These are phyloP conservation scores for Chlamydotis undulata DNA, from an alignment of 2,113 vertebrate species.

Conservation along the genomic window DNA sequence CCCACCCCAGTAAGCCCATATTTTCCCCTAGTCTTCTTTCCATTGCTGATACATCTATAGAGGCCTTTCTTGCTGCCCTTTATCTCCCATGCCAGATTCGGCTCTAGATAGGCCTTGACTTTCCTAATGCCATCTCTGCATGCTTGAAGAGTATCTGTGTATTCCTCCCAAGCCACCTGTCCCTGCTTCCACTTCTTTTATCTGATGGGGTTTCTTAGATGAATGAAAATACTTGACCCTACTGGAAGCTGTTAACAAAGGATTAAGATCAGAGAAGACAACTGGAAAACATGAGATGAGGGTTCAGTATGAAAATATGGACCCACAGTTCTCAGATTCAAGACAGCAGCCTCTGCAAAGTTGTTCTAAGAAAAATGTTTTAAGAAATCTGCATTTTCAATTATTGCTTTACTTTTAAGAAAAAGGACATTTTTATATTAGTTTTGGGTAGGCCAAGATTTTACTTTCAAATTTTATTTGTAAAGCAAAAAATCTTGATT, in stretches of 20 bases:
- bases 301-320: neutral
- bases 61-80: neutral
- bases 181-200: neutral
- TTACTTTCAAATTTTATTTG: constrained; percentile 31
- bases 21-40: neutral
- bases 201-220: neutral
- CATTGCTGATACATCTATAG: neutral
- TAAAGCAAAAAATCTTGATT: constrained; percentile 25
- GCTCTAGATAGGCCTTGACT: neutral
- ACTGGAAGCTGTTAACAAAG: neutral
- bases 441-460: constrained; percentile 14
- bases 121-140: neutral
- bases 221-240: neutral
- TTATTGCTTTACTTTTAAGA: neutral
- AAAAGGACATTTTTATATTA: constrained; percentile 1
- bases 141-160: neutral
- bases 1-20: neutral
- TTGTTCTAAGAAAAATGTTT: neutral
- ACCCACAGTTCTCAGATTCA: neutral
- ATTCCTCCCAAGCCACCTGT: neutral
- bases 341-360: neutral
- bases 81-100: neutral
- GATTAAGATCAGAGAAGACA: neutral
- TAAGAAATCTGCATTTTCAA: neutral
- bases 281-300: neutral